These are phyloP conservation scores for Perizoma affinitatum DNA, from an alignment of 2,888 invertebrate genomes.

Conservation along the genomic window DNA sequence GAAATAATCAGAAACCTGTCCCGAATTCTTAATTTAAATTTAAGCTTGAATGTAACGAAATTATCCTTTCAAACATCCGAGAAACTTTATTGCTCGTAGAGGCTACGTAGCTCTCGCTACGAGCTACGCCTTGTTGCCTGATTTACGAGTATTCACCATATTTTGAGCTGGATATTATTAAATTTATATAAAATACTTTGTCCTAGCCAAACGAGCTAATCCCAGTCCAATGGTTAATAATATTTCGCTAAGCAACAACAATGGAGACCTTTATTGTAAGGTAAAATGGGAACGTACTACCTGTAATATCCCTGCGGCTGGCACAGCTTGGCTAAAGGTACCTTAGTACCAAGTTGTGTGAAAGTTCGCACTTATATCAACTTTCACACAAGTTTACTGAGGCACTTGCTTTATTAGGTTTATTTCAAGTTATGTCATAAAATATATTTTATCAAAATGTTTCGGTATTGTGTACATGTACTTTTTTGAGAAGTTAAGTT, in stretches of 20 bases:
- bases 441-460: conserved; percentile 7
- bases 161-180: conserved; percentile 14
- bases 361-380: conserved; percentile 18
- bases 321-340: conserved; percentile 1
- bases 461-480: conserved; percentile 3
- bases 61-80: background rate
- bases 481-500: background rate
- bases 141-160: conserved; percentile 10
- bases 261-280: conserved; percentile 21
- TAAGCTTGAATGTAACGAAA: no score
- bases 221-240: conserved; percentile 25
- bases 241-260: conserved; percentile 28
- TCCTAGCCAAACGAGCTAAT: conserved; percentile 11
- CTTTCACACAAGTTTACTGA: conserved; percentile 19
- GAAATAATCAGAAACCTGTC: no score
- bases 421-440: conserved; percentile 19
- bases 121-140: conserved; percentile 19
- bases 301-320: conserved; percentile 22
- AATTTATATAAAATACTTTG: conserved; percentile 11
- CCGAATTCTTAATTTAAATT: no score
- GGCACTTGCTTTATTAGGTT: conserved; percentile 4
- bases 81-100: conserved; percentile 15
- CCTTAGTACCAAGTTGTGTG: no score
- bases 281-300: conserved; percentile 19
- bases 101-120: conserved; percentile 24